Evolutionary conservation across 2,113 vertebrate genomes (phyloP).

Genomic region (Ceuthmochares aereus): DNA sequence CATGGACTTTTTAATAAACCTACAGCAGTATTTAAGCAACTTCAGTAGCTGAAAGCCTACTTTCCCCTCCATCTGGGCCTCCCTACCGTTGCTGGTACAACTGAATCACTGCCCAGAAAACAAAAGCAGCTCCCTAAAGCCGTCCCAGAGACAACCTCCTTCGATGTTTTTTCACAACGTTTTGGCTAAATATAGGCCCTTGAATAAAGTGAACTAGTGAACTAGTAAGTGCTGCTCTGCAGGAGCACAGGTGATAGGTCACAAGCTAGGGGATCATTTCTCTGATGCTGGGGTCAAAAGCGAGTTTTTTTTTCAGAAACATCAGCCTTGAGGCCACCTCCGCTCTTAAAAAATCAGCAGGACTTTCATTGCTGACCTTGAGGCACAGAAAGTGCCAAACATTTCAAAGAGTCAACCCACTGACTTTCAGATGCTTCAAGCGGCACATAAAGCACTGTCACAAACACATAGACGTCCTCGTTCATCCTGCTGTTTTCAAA

Average conservation of each 20-base stretch:
- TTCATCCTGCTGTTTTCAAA: not conserved
- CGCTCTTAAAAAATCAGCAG: not conserved
- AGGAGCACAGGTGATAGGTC: not conserved
- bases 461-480: not conserved
- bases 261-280: not conserved
- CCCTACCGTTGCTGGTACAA: not conserved
- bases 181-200: constrained; percentile 13
- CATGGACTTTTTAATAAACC: not conserved
- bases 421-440: not conserved
- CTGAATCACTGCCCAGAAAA: not conserved
- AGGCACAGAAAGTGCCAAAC: not conserved
- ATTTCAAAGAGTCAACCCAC: not conserved
- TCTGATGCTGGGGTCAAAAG: not conserved
- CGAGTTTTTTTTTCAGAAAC: not conserved
- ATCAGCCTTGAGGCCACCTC: not conserved
- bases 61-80: not conserved
- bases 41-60: not conserved
- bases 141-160: rapidly evolving
- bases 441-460: not conserved
- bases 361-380: not conserved
- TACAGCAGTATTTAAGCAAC: not conserved
- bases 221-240: not conserved
- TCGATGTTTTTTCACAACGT: not conserved
- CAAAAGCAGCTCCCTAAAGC: not conserved
- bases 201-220: not conserved